These are phyloP conservation scores for Cichladusa arquata DNA, from an alignment of 2,113 vertebrate species.

Conservation along the genomic window DNA sequence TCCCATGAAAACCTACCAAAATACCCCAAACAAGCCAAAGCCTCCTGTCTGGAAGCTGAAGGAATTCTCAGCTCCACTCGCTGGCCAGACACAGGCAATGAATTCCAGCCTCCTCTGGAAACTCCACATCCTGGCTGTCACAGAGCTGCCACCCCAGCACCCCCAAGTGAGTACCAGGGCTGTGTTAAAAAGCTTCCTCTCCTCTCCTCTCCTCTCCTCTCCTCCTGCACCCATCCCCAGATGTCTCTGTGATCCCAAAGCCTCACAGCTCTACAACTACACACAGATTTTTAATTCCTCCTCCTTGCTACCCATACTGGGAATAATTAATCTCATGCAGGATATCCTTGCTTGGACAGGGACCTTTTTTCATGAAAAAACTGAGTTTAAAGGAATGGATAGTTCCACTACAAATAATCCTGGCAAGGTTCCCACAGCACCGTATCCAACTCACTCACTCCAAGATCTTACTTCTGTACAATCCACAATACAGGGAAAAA, in stretches of 20 bases:
- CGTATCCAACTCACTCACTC: accelerated
- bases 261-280: background rate
- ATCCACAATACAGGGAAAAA: accelerated
- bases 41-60: background rate
- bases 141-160: background rate
- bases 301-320: background rate
- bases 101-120: background rate
- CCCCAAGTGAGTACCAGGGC: background rate
- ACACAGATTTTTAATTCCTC: background rate
- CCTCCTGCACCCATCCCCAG: background rate
- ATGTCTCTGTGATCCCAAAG: accelerated
- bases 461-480: background rate
- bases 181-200: background rate
- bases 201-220: background rate
- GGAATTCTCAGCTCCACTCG: background rate
- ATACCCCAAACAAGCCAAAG: background rate
- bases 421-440: accelerated
- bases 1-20: background rate
- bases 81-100: background rate
- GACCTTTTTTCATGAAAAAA: background rate
- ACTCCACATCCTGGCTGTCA: background rate
- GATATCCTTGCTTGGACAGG: background rate
- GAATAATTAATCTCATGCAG: background rate
- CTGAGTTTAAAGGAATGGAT: accelerated
- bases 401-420: background rate